Evolutionary conservation across 2,888 invertebrate genomes (phyloP), one percentile per base, ranked within the genome.

Genomic region (Thyatira batis): DNA sequence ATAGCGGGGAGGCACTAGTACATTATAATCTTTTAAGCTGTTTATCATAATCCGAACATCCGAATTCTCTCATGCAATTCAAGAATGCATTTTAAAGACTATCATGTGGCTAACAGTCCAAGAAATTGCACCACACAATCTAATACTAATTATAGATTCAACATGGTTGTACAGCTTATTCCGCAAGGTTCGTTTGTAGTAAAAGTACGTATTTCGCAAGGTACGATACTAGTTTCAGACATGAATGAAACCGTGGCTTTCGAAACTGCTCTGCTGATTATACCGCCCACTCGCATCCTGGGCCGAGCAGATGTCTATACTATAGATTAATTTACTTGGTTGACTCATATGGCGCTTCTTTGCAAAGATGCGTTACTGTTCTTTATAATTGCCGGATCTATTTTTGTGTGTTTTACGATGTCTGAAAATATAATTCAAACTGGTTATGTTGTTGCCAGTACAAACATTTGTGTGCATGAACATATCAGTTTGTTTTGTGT

Each of bases 221-320:
- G 45, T 44, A 20, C 48, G 49, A 44, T 45, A 48, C 48, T 28
- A 46, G 51, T 23, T 49, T 39, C 39, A 57, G 53, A 51, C 49
- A 54, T 55, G 54, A 62, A 58, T 63, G 60, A 52, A 57, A 58
- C 45, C 39, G 52, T 60, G 58, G 61, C 73, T 80, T 81, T 77
- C 76, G 75, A 76, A 78, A 80, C 68, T 57, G 59, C 63, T 54
- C 61, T 52, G 63, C 62, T 69, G 74, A 78, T 80, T 79, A 75
- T 71, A 54, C 65, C 77, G 66, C 82, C 82, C 66, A 80, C 82
- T 54, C 74, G 66, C 73, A 76, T 82, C 82, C 79, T 80, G 82
- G 82, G 50, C 52, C 8, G 39, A 17, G 48, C 57, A 59, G 61
- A 63, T 58, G 61, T 52, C 67, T 65, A 72, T 65, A 58, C 62